Conservation (phyloP, 2,888 invertebrate genomes). For the Pardosa pseudoannulata region DNA sequence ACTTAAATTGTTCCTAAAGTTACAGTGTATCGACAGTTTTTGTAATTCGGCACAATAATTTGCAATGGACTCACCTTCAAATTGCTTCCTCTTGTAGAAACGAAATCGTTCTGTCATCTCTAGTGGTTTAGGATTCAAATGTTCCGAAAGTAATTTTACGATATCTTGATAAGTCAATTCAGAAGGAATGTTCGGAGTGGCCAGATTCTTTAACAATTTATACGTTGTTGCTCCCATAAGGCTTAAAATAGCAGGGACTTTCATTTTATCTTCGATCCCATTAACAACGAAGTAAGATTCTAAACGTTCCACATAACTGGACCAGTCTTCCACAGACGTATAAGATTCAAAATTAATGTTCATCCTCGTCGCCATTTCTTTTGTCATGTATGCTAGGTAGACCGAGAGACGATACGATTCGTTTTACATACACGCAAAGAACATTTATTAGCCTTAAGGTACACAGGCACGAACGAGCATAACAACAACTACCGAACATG, state of each 20-base stretch:
- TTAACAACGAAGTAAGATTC: slow-evolving; percentile 55
- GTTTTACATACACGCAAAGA: slow-evolving; percentile 28
- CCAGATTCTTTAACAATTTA: slow-evolving; percentile 51
- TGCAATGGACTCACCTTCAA: slow-evolving; percentile 53
- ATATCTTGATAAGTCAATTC: slow-evolving; percentile 51
- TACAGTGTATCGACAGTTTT: slow-evolving; percentile 52
- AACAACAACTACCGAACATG: slow-evolving; percentile 45
- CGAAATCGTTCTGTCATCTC: slow-evolving; percentile 56
- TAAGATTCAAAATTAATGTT: no score
- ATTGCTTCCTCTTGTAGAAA: slow-evolving; percentile 58
- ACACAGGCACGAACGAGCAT: slow-evolving; percentile 44
- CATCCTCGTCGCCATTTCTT: no score
- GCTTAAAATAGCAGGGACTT: slow-evolving; percentile 51
- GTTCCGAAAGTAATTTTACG: slow-evolving; percentile 52
- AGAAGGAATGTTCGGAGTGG: slow-evolving; percentile 48
- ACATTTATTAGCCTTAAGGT: slow-evolving; percentile 6
- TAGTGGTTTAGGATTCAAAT: slow-evolving; percentile 55
- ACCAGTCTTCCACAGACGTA: slow-evolving; percentile 53
- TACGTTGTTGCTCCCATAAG: slow-evolving; percentile 51
- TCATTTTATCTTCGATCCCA: slow-evolving; percentile 47
- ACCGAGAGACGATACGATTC: slow-evolving; percentile 45
- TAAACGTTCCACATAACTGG: slow-evolving; percentile 51
- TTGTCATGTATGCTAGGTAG: slow-evolving; percentile 37
- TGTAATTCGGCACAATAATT: slow-evolving; percentile 56
- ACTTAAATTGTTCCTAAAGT: slow-evolving; percentile 55